Evolutionary conservation across 2,888 invertebrate genomes (phyloP).

Genomic region (Conistra vaccinii): DNA sequence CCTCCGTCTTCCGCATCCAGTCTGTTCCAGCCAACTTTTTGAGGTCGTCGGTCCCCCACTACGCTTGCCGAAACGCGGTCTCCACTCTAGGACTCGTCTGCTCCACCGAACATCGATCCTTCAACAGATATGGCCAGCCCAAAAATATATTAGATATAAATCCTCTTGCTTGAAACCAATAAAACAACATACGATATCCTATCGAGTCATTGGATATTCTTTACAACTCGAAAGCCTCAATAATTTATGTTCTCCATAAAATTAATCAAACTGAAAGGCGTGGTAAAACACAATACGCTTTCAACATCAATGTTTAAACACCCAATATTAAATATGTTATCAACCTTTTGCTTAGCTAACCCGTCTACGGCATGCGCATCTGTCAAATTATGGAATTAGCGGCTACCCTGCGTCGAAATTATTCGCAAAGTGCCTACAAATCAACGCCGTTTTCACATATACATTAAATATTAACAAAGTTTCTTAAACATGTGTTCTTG

Average conservation of each 20-base stretch:
- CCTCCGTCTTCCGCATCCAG: no score
- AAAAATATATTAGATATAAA: no score
- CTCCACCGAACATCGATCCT: no score
- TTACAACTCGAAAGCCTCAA: background rate
- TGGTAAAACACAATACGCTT: conserved; percentile 26
- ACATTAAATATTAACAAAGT: conserved; percentile 90
- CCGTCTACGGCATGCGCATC: conserved; percentile 69
- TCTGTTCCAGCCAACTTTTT: no score
- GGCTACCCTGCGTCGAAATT: conserved; percentile 82
- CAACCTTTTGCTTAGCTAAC: conserved; percentile 46
- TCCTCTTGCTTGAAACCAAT: no score
- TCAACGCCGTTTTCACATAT: conserved; percentile 80
- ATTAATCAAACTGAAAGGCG: conserved; percentile 18
- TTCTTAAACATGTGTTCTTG: conserved; percentile 89
- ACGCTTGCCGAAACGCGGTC: no score
- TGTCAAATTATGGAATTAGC: conserved; percentile 86
- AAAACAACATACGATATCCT: no score
- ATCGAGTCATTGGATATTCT: no score
- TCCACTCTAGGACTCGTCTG: no score
- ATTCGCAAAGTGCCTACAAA: conserved; percentile 84
- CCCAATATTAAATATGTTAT: conserved; percentile 49
- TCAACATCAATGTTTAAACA: conserved; percentile 39
- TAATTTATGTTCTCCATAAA: background rate
- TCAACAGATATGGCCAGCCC: no score
- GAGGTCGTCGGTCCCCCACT: no score